phyloP scores from a whole-genome alignment of 2,888 invertebrate species.

The Dorcus parallelipipedus region DNA sequence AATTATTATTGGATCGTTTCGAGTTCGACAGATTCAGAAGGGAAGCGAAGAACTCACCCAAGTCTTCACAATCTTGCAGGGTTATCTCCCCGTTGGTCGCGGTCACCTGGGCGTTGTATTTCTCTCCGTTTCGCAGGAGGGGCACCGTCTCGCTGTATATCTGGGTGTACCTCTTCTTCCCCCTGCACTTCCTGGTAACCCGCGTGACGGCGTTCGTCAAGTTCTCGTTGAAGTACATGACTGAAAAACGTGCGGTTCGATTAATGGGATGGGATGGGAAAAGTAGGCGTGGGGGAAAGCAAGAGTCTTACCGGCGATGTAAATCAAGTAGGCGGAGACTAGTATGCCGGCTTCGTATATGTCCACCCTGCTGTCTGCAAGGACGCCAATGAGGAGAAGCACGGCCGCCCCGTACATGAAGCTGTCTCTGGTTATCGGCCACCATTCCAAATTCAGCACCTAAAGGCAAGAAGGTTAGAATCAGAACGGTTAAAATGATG shows the following conservation, averaged over 20 bases:
- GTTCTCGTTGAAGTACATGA: slow-evolving; percentile 64
- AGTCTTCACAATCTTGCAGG: slow-evolving; percentile 46
- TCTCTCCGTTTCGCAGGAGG: slow-evolving; percentile 31
- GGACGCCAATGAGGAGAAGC: slow-evolving; percentile 62
- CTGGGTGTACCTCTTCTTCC: slow-evolving; percentile 56
- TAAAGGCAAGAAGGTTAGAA: slow-evolving; percentile 36
- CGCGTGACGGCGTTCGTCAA: slow-evolving; percentile 55
- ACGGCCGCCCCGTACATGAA: slow-evolving; percentile 71
- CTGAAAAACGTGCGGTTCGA: slow-evolving; percentile 47
- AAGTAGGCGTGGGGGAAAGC: too few relatives aligned
- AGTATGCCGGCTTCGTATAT: slow-evolving; percentile 75
- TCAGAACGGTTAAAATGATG: too few relatives aligned
- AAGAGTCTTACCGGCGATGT: slow-evolving; percentile 60
- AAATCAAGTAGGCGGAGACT: slow-evolving; percentile 66
- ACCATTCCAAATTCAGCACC: slow-evolving; percentile 70
- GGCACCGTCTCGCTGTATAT: slow-evolving; percentile 50
- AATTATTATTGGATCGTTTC: too few relatives aligned
- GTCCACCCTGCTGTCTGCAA: slow-evolving; percentile 68
- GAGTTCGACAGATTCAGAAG: too few relatives aligned
- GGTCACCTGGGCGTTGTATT: slow-evolving; percentile 21
- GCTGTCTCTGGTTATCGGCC: slow-evolving; percentile 74
- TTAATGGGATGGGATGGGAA: slow-evolving; percentile 12
- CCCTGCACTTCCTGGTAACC: slow-evolving; percentile 50
- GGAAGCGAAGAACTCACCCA: too few relatives aligned
- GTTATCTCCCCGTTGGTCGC: slow-evolving; percentile 41